Conservation (phyloP, 2,888 invertebrate species). For the Habrosyne pyritoides region DNA sequence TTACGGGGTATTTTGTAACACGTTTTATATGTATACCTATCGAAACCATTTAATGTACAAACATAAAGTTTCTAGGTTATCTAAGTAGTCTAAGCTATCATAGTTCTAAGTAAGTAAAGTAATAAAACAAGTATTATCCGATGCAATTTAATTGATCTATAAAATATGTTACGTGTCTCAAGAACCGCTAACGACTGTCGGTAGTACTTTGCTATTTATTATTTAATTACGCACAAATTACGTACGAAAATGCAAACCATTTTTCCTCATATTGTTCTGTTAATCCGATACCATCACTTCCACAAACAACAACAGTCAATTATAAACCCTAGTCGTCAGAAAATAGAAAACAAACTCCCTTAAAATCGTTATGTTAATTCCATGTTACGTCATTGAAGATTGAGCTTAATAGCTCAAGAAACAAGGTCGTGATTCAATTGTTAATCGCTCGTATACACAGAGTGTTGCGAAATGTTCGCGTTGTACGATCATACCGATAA, state of each 20-base stretch:
- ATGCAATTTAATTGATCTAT: background rate
- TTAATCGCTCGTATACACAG: slow-evolving; percentile 20
- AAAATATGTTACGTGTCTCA: background rate
- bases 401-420: slow-evolving; percentile 23
- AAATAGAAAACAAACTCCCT: slow-evolving; percentile 21
- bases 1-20: too few relatives aligned
- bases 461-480: slow-evolving; percentile 36
- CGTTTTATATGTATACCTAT: too few relatives aligned
- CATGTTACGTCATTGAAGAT: slow-evolving; percentile 19
- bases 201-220: background rate
- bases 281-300: slow-evolving; percentile 39
- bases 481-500: slow-evolving; percentile 15
- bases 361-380: slow-evolving; percentile 12
- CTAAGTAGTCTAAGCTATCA: background rate
- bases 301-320: slow-evolving; percentile 19
- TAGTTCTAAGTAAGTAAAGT: background rate
- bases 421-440: slow-evolving; percentile 43
- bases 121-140: background rate
- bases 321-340: slow-evolving; percentile 7
- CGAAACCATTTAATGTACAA: too few relatives aligned
- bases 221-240: slow-evolving; percentile 24
- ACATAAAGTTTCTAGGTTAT: background rate
- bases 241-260: slow-evolving; percentile 36
- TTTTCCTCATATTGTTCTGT: slow-evolving; percentile 35
- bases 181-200: background rate